A percentile compares a stretch with the other conserved stretches of the same genome.
Evolutionary conservation across 1,140 invertebrate genomes (phyloP).

Genomic region (Apocrypta bakeri): DNA sequence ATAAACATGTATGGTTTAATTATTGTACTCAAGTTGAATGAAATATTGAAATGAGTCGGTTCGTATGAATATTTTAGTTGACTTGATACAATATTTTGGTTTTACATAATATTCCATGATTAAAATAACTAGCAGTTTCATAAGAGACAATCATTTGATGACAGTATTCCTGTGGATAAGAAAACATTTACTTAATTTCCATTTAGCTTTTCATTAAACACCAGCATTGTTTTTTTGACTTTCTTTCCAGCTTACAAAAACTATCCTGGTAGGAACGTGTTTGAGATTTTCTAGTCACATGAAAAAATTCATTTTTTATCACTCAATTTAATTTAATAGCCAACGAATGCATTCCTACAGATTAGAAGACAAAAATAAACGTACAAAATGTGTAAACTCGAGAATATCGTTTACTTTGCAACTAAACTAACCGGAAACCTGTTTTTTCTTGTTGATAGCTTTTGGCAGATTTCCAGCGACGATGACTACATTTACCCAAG

Average conservation of each 20-base stretch:
- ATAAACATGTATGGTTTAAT: background rate
- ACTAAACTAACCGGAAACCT: conserved; percentile 65
- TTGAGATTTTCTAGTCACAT: conserved; percentile 40
- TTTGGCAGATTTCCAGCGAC: conserved; percentile 88
- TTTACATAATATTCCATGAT: background rate
- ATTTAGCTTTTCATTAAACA: conserved; percentile 41
- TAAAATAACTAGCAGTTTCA: background rate
- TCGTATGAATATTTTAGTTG: background rate
- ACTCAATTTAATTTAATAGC: background rate
- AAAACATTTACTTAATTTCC: conserved; percentile 49
- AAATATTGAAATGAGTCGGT: background rate
- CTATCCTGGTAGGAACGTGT: conserved; percentile 57
- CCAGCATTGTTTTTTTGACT: conserved; percentile 65
- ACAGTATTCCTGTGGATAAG: conserved; percentile 60
- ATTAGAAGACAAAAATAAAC: conserved; percentile 16
- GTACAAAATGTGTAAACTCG: conserved; percentile 43
- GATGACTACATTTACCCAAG: conserved; percentile 87
- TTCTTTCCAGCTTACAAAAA: conserved; percentile 60
- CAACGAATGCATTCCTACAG: conserved; percentile 27
- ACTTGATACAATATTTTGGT: background rate
- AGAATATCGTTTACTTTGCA: conserved; percentile 56
- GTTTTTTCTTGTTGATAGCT: conserved; percentile 81
- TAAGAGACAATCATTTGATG: conserved; percentile 22
- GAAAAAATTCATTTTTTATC: background rate
- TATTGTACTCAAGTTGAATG: background rate